Evolutionary conservation across 1,140 invertebrate genomes (phyloP), one percentile per base, ranked within the genome.

Genomic region (Phortica variegata): DNA sequence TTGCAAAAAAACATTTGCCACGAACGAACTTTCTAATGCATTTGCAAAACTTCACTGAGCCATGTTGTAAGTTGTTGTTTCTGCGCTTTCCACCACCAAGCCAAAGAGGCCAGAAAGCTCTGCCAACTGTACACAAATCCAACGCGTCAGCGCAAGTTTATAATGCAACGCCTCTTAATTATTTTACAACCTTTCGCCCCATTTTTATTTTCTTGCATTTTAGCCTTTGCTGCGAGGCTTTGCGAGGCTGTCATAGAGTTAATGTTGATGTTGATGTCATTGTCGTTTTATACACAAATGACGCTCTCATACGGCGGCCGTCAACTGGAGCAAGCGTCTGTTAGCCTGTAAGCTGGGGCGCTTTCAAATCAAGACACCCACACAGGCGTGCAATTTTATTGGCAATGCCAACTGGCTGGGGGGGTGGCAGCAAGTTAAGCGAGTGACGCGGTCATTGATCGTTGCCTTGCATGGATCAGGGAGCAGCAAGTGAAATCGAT

Each of bases 11-110:
- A 62, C 52, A 62, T 63, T 68, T 68, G 63, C 63, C 63, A 66
- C 63, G 65, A 66, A 66, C 63, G 65, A 66, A 68, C 63, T 68
- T 68, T 68, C 63, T 68, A 68, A 68, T 68, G 63, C 63, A 68
- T 43, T 50, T 36, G 48, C 48, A 36, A 26, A 12, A 12, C 26
- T 29, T 6, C 26, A 7, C 26, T 12, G 12, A 7, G 12, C 26
- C 12, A 29, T 29, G 12, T 29, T 12, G 26, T 29, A 6, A 29
- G 26, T 29, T 12, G 26, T 29, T 12, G 7, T 7, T 20, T n/a
- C 6, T 17, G 4, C 13, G 17, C n/a, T 31, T 17, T 31, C 42
- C 18, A 13, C 4, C 19, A 29, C 21, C 17, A 10, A 33, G 31
- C 43, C 33, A n/a, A 21, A 17, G 26, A 36, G 52, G 56, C 47